Evolutionary conservation across 2,888 invertebrate species (phyloP).

Genomic region (Phaonia tiefii): DNA sequence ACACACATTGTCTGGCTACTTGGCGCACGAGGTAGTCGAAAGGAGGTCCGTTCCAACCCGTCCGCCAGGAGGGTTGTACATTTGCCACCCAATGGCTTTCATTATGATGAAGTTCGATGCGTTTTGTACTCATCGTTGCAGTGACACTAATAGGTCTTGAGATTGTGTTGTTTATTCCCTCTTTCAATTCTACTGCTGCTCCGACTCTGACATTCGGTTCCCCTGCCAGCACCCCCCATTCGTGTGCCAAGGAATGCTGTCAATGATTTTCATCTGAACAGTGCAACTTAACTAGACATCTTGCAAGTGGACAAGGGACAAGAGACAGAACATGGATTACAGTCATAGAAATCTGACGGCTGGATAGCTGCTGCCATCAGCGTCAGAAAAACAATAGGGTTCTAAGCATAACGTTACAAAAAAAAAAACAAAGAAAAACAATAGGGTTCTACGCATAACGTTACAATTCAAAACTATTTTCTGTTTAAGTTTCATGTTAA

Average conservation of each 20-base stretch:
- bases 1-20: neutral
- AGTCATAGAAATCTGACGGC: no score
- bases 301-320: no score
- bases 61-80: slow-evolving; percentile 44
- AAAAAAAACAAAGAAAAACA: no score
- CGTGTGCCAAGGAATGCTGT: slow-evolving; percentile 42
- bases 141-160: slow-evolving; percentile 55
- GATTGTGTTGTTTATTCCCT: slow-evolving; percentile 6
- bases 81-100: slow-evolving; percentile 56
- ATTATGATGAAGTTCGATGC: no score
- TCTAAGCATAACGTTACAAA: no score
- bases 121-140: slow-evolving; percentile 38
- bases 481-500: no score
- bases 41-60: neutral
- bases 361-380: no score
- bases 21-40: neutral
- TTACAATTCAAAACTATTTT: no score
- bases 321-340: no score
- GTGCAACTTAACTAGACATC: slow-evolving; percentile 56
- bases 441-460: no score
- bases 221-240: slow-evolving; percentile 30
- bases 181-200: slow-evolving; percentile 34
- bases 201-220: slow-evolving; percentile 22
- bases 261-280: slow-evolving; percentile 59
- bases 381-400: no score